phyloP scores from a whole-genome alignment of 2,888 invertebrate species.

The Calliopum simillimum region DNA sequence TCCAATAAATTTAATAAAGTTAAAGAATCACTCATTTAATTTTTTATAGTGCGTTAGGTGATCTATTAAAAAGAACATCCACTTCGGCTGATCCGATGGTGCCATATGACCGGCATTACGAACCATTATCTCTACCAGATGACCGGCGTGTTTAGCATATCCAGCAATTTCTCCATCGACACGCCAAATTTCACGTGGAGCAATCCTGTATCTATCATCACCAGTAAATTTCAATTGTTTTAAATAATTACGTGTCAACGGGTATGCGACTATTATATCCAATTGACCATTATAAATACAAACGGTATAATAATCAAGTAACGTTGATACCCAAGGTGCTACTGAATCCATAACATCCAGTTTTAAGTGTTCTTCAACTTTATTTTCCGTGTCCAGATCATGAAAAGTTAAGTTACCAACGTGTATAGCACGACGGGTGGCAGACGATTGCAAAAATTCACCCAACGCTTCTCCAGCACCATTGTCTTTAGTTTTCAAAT shows the following conservation, averaged over 20 bases:
- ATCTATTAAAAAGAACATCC: slow-evolving; percentile 78
- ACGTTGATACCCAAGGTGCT: slow-evolving; percentile 77
- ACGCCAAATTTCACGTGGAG: slow-evolving; percentile 77
- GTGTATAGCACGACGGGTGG: slow-evolving; percentile 81
- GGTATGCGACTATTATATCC: slow-evolving; percentile 92
- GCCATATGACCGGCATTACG: slow-evolving; percentile 87
- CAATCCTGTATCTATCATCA: slow-evolving; percentile 74
- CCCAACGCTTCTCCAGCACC: slow-evolving; percentile 71
- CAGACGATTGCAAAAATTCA: slow-evolving; percentile 61
- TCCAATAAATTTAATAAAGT: no score
- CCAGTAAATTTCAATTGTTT: slow-evolving; percentile 77
- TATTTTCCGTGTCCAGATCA: slow-evolving; percentile 64
- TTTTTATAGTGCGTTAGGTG: slow-evolving; percentile 58
- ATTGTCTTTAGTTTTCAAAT: slow-evolving; percentile 73
- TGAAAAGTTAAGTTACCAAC: slow-evolving; percentile 84
- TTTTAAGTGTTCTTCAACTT: slow-evolving; percentile 78
- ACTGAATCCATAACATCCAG: slow-evolving; percentile 86
- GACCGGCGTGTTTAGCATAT: slow-evolving; percentile 78
- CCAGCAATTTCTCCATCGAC: slow-evolving; percentile 79
- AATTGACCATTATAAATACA: slow-evolving; percentile 91
- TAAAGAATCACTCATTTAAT: background rate
- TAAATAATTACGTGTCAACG: slow-evolving; percentile 84
- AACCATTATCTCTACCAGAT: slow-evolving; percentile 79
- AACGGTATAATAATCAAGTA: slow-evolving; percentile 72
- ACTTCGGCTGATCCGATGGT: slow-evolving; percentile 82